Conservation (phyloP, 1,140 invertebrate species). For the Bicyclus anynana region DNA sequence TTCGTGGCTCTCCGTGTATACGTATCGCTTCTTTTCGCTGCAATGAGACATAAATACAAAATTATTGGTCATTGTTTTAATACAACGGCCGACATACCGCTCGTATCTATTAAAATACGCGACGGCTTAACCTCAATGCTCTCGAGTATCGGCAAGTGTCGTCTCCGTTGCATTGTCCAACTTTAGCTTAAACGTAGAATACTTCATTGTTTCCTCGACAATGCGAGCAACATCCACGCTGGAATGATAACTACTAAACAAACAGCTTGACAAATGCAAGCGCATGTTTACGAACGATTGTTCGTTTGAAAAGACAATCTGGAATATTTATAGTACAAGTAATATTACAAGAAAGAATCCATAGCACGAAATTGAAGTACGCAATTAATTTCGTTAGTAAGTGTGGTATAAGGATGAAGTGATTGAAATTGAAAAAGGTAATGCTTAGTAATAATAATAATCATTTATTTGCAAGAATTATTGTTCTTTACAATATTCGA, state of each 20-base stretch:
- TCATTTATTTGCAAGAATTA: too few species aligned
- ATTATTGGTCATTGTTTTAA: conserved; percentile 72
- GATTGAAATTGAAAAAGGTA: too few species aligned
- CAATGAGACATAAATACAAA: conserved; percentile 66
- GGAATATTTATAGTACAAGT: too few species aligned
- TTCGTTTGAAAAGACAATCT: background rate
- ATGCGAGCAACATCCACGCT: conserved; percentile 1
- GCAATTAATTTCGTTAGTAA: too few species aligned
- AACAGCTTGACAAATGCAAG: background rate
- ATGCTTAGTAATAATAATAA: too few species aligned
- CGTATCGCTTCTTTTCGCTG: conserved; percentile 34
- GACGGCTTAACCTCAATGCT: conserved; percentile 56
- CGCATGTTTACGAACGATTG: background rate
- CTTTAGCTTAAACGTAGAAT: conserved; percentile 23
- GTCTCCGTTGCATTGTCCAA: conserved; percentile 35
- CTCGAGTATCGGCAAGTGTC: conserved; percentile 43
- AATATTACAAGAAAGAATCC: too few species aligned
- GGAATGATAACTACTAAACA: conserved; percentile 16
- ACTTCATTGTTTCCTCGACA: conserved; percentile 23
- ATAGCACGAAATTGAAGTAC: too few species aligned
- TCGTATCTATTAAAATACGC: conserved; percentile 62
- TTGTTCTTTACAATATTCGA: too few species aligned
- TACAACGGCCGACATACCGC: conserved; percentile 47
- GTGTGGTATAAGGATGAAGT: too few species aligned
- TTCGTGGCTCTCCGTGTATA: too few species aligned